Evolutionary conservation across 2,113 vertebrate genomes (phyloP), one percentile per base, ranked within the genome.

Genomic region (Ammodytes dubius): DNA sequence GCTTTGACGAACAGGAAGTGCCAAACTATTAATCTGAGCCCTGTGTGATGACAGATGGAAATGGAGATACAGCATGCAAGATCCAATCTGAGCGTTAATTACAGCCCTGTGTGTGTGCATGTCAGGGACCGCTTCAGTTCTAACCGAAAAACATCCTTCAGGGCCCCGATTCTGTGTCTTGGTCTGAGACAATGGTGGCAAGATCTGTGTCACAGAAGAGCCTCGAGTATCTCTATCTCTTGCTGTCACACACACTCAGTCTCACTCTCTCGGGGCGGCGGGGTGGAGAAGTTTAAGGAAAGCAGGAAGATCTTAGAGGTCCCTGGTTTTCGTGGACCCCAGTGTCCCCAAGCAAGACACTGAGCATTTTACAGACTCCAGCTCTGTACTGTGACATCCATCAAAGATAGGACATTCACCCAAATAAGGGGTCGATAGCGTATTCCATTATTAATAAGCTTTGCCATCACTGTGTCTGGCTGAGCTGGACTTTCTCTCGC

Each of bases 21-120:
- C 90, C 89, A 92, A 84, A 92, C 81, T 86, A 81, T 91, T 93
- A 90, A 92, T 92, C 89, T 75, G 73, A 73, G 88, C 81, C 79
- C 69, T 1, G 76, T 68, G 43, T 65, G 90, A 86, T 88, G 86
- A 89, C 89, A 91, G 92, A 94, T 93, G 93, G 86, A 91, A 91
- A 88, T 76, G 68, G 74, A 92, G 92, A 95, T 95, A 93, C 72
- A 61, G 75, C 57, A 78, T 66, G 67, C 57, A 15, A 93, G 88
- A 90, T 92, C 83, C 69, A 88, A 92, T 92, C 92, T 83, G 79
- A 85, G 85, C 77, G 65, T 89, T 91, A 88, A 92, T 91, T 90
- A 88, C 19, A 52, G 50, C 35, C 46, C 81, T 77, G 47, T 71
- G 68, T 71, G 68, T 60, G 58, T 70, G 64, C 57, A 70, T 72